These are phyloP conservation scores for Nymphalis io DNA, from an alignment of 1,140 invertebrate genomes.

Conservation along the genomic window DNA sequence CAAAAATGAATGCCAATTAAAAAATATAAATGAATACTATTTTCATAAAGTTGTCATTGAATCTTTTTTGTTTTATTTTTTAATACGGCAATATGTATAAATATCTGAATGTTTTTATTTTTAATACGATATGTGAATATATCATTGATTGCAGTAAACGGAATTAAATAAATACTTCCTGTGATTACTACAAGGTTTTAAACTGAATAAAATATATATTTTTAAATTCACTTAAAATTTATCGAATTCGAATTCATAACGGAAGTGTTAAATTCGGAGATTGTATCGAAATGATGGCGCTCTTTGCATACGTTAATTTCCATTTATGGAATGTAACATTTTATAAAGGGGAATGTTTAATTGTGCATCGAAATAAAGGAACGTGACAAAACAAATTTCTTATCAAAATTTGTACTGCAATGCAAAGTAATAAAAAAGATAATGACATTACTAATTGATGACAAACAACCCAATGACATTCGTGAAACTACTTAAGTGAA, in stretches of 20 bases:
- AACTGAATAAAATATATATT: constrained; percentile 25
- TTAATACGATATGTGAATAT: not conserved
- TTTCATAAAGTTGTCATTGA: too few species aligned
- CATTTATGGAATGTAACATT: not conserved
- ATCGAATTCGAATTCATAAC: constrained; percentile 20
- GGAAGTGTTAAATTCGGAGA: constrained; percentile 19
- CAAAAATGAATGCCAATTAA: too few species aligned
- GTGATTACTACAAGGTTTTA: constrained; percentile 18
- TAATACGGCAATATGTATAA: not conserved
- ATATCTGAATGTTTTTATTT: not conserved
- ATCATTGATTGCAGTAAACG: constrained; percentile 14
- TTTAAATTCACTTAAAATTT: constrained; percentile 22
- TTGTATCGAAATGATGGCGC: not conserved
- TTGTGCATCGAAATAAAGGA: too few species aligned
- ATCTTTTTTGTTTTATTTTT: not conserved
- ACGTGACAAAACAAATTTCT: too few species aligned
- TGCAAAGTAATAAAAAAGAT: too few species aligned
- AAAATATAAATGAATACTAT: too few species aligned
- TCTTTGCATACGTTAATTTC: not conserved
- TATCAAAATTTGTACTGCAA: too few species aligned
- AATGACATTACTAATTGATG: too few species aligned
- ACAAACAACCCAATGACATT: too few species aligned
- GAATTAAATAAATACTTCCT: constrained; percentile 25
- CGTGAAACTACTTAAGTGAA: too few species aligned
- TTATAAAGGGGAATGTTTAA: not conserved